Base-by-base conservation (phyloP, 2,113 vertebrate species). In the Micromys minutus region DNA sequence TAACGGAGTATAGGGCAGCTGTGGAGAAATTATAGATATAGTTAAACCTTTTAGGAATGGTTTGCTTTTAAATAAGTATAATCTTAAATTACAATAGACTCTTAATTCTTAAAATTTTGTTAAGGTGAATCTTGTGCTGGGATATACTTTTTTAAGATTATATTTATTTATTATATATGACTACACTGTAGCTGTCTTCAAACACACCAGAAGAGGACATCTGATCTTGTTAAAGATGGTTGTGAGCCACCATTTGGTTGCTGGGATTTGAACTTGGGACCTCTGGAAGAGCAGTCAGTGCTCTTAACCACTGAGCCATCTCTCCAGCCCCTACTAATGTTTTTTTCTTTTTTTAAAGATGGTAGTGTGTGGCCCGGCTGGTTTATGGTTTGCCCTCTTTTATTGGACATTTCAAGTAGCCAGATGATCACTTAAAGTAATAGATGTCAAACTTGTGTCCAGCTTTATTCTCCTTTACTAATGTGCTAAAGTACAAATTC, bases 41-140 rank as follows among this genome's bases (percentile, higher is more conserved):
- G 42, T 88, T 88, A 59, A 19, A 52, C 5, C 87, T 71, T 3
- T 65, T 88, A 65, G 89, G 55, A 74, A 79, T 93, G 16, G 67
- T 87, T 39, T 96, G 0, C 59, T 94, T 88, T 74, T 87, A 74
- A 94, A 39, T 75, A 77, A 19, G 63, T 67, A n/a, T 2, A 26
- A 8, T 61, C 7, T 87, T 84, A 84, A 74, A 17, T 34, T 67
- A 77, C 24, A 61, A 13, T 69, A 87, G 67, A 17, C 19, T 91
- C 92, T 95, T 94, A 86, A 81, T 26, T 91, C 15, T 55, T 72
- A 57, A 5, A 17, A 76, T 93, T 84, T 84, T 95, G 47, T 81
- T 75, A 81, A 92, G 80, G 31, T 90, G 50, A 94, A 96, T 90
- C 2, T 90, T 95, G 11, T 89, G 42, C 39, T 91, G 63, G 89